Evolutionary conservation across 2,113 vertebrate genomes (phyloP), one percentile per base, ranked within the genome.

Genomic region (Dipodomys stephensi): DNA sequence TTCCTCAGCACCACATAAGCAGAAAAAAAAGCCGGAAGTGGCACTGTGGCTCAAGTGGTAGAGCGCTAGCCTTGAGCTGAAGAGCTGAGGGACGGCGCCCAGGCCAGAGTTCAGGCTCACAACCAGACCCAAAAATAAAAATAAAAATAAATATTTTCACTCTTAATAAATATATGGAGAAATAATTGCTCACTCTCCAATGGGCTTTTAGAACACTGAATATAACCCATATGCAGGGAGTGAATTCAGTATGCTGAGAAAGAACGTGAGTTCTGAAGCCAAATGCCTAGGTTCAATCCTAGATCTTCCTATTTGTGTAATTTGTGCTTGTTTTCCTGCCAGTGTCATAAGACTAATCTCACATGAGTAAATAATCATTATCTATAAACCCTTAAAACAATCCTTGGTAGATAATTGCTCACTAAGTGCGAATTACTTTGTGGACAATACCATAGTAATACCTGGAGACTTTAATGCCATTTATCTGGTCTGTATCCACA

Each of bases 321-420:
- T 46, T 74, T 89, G 28, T 72, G 53, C 53, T 89, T 91, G 15
- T 78, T 91, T 87, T 28, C 64, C 71, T 71, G 86, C 71, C 39
- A 91, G 74, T 69, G 62, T 44, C 46, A 88, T 69, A 25, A 4
- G 2, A 80, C 72, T 79, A 69, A 79, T 73, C n/a, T 83, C 28
- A 49, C 27, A 71, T 3, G 8, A 67, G 28, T 67, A 91, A 91
- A 78, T 68, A 62, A 57, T 46, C 46, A 39, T 46, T 46, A 83
- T 22, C 15, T n/a, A 18, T 64, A 49, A 68, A 30, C 1, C 3
- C 32, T 73, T 86, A 77, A 85, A 95, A 88, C 8, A 76, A 74
- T 81, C 62, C 85, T 77, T 57, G 32, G 53, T 25, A 71, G n/a
- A 57, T 69, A 80, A 83, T 72, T 79, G 15, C 19, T 96, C n/a